These are phyloP conservation scores for Ibidorhyncha struthersii DNA, from an alignment of 2,113 vertebrate genomes.

Conservation along the genomic window DNA sequence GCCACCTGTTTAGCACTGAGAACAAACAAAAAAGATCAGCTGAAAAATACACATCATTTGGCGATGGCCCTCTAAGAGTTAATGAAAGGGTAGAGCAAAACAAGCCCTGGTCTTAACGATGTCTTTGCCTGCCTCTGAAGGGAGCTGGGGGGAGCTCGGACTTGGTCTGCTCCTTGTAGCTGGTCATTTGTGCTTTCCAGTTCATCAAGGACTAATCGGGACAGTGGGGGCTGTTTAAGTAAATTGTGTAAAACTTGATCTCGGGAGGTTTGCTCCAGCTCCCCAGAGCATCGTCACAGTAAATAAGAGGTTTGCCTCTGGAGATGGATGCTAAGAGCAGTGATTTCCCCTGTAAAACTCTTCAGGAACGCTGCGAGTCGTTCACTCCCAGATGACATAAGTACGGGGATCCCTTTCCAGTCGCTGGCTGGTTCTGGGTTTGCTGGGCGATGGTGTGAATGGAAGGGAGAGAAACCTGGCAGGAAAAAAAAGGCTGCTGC, in stretches of 20 bases:
- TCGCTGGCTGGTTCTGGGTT: neutral
- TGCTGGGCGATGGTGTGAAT: neutral
- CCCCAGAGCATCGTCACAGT: neutral
- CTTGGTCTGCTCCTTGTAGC: neutral
- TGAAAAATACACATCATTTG: neutral
- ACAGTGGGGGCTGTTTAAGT: neutral
- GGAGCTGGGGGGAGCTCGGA: neutral
- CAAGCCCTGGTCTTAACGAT: neutral
- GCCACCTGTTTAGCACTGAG: neutral
- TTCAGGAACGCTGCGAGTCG: rapidly evolving
- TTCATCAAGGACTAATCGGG: neutral
- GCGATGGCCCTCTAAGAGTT: neutral
- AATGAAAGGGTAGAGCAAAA: neutral
- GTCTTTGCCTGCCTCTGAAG: neutral
- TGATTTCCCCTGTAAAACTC: neutral
- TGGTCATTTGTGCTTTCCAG: neutral
- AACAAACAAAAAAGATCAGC: neutral
- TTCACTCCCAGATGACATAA: neutral
- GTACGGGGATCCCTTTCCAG: neutral
- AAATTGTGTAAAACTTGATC: neutral
- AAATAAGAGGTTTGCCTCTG: neutral
- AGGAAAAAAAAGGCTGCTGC: neutral
- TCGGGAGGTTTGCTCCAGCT: neutral
- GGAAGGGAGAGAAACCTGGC: neutral
- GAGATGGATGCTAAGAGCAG: neutral